These are phyloP conservation scores for Marronus borbonicus DNA, from an alignment of 2,888 invertebrate genomes.

Conservation along the genomic window DNA sequence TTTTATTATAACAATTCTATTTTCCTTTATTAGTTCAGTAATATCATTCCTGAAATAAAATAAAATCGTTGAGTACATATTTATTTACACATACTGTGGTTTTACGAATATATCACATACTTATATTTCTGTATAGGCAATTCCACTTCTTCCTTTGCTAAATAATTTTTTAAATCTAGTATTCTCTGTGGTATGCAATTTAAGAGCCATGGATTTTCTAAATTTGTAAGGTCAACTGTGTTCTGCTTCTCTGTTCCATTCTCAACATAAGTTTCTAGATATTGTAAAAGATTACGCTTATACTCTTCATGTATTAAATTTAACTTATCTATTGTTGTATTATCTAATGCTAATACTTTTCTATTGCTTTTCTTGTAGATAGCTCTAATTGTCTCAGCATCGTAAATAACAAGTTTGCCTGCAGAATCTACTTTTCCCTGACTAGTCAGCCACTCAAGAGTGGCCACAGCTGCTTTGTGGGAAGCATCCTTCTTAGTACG, in stretches of 20 bases:
- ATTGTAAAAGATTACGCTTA: slow-evolving; percentile 57
- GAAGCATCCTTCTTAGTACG: slow-evolving; percentile 74
- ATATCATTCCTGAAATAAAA: slow-evolving; percentile 70
- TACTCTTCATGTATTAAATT: slow-evolving; percentile 66
- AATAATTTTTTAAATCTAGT: slow-evolving; percentile 58
- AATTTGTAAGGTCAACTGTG: slow-evolving; percentile 49
- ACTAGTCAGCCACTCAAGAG: slow-evolving; percentile 73
- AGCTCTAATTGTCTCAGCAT: slow-evolving; percentile 66
- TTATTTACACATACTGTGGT: neutral
- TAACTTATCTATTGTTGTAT: slow-evolving; percentile 67
- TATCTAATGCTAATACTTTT: slow-evolving; percentile 59
- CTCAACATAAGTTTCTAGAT: slow-evolving; percentile 51
- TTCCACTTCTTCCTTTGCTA: slow-evolving; percentile 61
- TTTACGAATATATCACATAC: slow-evolving; percentile 48
- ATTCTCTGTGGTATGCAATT: slow-evolving; percentile 53
- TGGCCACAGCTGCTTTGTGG: slow-evolving; percentile 72
- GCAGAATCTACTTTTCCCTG: slow-evolving; percentile 71
- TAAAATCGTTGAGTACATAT: neutral
- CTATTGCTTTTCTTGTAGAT: slow-evolving; percentile 66
- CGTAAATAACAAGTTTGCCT: slow-evolving; percentile 72
- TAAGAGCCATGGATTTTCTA: slow-evolving; percentile 46
- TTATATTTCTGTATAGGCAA: slow-evolving; percentile 67
- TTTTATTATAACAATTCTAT: slow-evolving; percentile 75
- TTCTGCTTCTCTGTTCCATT: slow-evolving; percentile 23
- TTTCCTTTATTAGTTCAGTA: slow-evolving; percentile 70